Conservation (phyloP, 92 coral and sea anemone genomes). For the Blastomussa wellsi region DNA sequence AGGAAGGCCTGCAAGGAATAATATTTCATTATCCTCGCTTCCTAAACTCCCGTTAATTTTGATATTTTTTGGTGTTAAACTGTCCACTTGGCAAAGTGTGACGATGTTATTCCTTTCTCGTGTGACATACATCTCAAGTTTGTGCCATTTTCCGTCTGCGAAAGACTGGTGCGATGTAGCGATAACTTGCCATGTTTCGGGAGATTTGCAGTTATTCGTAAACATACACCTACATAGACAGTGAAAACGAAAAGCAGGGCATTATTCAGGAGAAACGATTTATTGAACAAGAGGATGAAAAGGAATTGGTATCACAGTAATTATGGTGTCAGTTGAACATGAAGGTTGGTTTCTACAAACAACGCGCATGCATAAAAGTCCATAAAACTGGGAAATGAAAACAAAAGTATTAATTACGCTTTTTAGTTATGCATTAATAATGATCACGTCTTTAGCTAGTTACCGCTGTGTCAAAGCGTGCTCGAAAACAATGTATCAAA, state of each 20-base stretch:
- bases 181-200: constrained; percentile 1
- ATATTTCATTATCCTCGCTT: background rate
- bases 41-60: background rate
- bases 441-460: background rate
- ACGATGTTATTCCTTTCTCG: background rate
- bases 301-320: too few relatives aligned
- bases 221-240: background rate
- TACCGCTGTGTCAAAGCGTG: background rate
- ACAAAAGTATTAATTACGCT: background rate
- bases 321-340: too few relatives aligned
- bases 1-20: constrained; percentile 36
- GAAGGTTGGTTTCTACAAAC: too few relatives aligned
- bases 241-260: background rate
- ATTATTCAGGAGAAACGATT: background rate
- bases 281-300: too few relatives aligned
- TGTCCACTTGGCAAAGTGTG: constrained; percentile 24
- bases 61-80: background rate
- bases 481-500: constrained; percentile 4
- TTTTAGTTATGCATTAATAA: background rate
- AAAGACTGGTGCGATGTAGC: background rate
- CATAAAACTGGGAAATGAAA: too few relatives aligned
- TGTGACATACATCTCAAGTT: background rate
- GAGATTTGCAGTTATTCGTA: constrained; percentile 9
- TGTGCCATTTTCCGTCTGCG: constrained; percentile 30
- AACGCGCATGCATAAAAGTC: too few relatives aligned